A percentile compares a stretch with the other conserved stretches of the same genome.
phyloP scores from a whole-genome alignment of 2,888 invertebrate species.

The Furcula furcula region DNA sequence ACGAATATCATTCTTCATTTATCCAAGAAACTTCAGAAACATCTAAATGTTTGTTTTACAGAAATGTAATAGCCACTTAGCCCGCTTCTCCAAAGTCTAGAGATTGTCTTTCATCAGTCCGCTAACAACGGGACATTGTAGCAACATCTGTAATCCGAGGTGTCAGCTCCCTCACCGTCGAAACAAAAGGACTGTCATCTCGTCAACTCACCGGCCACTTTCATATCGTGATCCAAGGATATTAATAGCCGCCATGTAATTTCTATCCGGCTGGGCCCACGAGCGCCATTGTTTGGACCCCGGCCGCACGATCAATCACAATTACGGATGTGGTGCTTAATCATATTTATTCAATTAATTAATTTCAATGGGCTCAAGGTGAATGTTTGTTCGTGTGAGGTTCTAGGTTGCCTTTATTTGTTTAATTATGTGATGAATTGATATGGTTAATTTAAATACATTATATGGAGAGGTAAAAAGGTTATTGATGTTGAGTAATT shows the following conservation, averaged over 20 bases:
- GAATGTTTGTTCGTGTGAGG: slow-evolving; percentile 37
- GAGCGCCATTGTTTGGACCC: slow-evolving; percentile 32
- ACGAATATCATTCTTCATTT: too few relatives aligned
- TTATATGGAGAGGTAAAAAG: too few relatives aligned
- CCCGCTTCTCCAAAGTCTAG: too few relatives aligned
- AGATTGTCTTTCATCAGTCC: background rate
- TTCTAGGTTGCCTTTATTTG: slow-evolving; percentile 21
- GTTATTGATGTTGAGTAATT: too few relatives aligned
- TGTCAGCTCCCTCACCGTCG: slow-evolving; percentile 16
- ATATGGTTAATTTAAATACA: background rate
- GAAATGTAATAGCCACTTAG: too few relatives aligned
- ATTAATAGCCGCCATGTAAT: slow-evolving; percentile 45
- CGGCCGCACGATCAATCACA: slow-evolving; percentile 65
- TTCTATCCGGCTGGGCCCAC: slow-evolving; percentile 47
- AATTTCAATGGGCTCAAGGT: slow-evolving; percentile 66
- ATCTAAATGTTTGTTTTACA: too few relatives aligned
- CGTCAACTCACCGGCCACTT: slow-evolving; percentile 42
- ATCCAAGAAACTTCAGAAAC: too few relatives aligned
- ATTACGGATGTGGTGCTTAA: slow-evolving; percentile 73
- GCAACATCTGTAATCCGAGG: slow-evolving; percentile 4
- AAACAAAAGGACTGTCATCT: slow-evolving; percentile 36
- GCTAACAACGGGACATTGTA: background rate
- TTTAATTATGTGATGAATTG: slow-evolving; percentile 18
- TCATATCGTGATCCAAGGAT: slow-evolving; percentile 59
- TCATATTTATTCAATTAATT: slow-evolving; percentile 71